Evolutionary conservation across 2,113 vertebrate species (phyloP).

Genomic region (Tautogolabrus adspersus): DNA sequence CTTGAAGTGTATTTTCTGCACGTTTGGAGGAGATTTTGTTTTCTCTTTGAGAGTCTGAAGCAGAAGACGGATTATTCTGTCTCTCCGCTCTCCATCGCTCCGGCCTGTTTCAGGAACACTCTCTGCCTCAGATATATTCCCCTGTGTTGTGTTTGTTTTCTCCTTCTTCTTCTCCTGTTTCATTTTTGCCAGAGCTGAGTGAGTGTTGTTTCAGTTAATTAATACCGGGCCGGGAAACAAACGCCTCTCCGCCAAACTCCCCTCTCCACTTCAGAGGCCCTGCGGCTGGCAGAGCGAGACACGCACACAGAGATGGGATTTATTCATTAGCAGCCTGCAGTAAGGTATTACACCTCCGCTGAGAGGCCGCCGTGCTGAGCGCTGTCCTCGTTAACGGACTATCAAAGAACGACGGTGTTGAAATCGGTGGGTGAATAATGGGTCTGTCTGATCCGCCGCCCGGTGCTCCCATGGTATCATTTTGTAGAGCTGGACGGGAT

Average conservation of each 20-base stretch:
- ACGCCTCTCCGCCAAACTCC: slow-evolving; percentile 42
- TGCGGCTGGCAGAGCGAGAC: slow-evolving; percentile 54
- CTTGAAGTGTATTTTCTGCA: background rate
- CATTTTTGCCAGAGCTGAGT: slow-evolving; percentile 4
- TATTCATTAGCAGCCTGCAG: slow-evolving; percentile 62
- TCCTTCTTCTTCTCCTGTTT: slow-evolving; percentile 1
- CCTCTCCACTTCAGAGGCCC: slow-evolving; percentile 43
- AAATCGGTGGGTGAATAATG: slow-evolving; percentile 44
- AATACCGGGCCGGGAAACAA: slow-evolving; percentile 49
- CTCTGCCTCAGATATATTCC: slow-evolving; percentile 4
- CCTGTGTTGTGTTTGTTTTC: slow-evolving; percentile 20
- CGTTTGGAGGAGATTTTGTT: background rate
- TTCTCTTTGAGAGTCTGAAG: background rate
- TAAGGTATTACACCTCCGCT: slow-evolving; percentile 55
- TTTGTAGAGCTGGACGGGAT: slow-evolving; percentile 20
- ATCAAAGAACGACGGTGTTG: slow-evolving; percentile 49
- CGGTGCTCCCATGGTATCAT: slow-evolving; percentile 40
- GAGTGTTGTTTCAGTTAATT: slow-evolving; percentile 55
- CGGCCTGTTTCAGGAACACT: background rate
- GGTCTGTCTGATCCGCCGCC: slow-evolving; percentile 37
- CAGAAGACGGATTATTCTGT: background rate
- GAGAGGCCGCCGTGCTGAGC: slow-evolving; percentile 40
- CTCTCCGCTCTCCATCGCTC: slow-evolving; percentile 16
- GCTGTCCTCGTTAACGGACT: slow-evolving; percentile 53
- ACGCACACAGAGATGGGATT: slow-evolving; percentile 43